Conservation (phyloP, 2,888 invertebrate genomes). For the Fragum fragum region DNA sequence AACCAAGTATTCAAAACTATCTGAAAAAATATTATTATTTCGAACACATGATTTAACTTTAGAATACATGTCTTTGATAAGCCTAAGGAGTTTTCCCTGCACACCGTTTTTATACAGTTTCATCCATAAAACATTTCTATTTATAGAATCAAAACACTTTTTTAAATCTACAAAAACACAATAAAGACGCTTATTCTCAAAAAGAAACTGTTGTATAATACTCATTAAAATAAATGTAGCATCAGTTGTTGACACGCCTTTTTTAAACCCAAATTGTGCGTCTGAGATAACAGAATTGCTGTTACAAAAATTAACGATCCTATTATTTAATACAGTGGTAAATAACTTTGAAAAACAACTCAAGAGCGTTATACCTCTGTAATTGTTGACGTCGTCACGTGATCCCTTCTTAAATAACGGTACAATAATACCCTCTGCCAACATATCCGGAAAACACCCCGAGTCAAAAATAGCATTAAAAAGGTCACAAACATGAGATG, state of each 20-base stretch:
- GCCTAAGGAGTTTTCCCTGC: constrained; percentile 5
- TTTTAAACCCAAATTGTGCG: constrained; percentile 21
- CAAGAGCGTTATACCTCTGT: constrained; percentile 22
- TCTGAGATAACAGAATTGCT: constrained; percentile 12
- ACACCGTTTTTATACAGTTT: constrained; percentile 30
- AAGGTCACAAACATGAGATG: constrained; percentile 33
- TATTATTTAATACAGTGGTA: constrained; percentile 33
- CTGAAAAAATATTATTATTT: background rate
- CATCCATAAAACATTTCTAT: constrained; percentile 37
- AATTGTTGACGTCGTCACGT: constrained; percentile 29
- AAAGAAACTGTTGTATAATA: constrained; percentile 14
- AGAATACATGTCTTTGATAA: constrained; percentile 24
- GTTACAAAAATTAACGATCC: constrained; percentile 17
- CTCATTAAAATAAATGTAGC: constrained; percentile 17
- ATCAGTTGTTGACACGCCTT: constrained; percentile 32
- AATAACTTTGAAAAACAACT: constrained; percentile 37
- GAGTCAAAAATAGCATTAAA: constrained; percentile 28
- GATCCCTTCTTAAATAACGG: constrained; percentile 31
- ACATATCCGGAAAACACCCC: constrained; percentile 33
- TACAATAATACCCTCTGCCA: constrained; percentile 34
- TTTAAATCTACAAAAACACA: too few relatives aligned
- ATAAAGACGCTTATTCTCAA: constrained; percentile 24
- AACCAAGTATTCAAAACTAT: constrained; percentile 12
- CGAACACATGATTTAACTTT: constrained; percentile 34
- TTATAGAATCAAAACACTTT: too few relatives aligned